Evolutionary conservation across 2,113 vertebrate genomes (phyloP), one percentile per base, ranked within the genome.

Genomic region (Vidua chalybeata): DNA sequence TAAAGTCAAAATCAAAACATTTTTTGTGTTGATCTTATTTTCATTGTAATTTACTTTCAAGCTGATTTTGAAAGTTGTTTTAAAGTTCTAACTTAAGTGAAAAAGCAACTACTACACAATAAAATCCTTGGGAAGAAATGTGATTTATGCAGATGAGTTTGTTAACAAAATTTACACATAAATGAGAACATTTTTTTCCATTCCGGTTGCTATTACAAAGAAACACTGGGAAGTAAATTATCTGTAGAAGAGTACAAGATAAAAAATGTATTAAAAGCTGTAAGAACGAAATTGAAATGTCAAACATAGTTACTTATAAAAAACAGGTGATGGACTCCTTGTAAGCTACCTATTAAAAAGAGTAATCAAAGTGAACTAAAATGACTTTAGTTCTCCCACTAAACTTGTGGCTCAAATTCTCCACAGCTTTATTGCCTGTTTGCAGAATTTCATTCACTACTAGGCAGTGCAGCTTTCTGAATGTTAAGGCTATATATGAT

Each of bases 111-210:
- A 95, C 46, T 48, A n/a, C 92, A 84, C 94, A 97, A 92, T 94
- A 95, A 90, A 94, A 93, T 94, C 51, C 49, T 59, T 48, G 28
- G 87, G 83, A 95, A 81, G 80, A 94, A 97, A 97, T 94, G 84
- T 72, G 92, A 97, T 97, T 94, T 97, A 98, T 97, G 97, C 77
- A 98, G 93, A 98, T 96, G 75, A 89, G 46, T 96, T 93, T 93
- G 95, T 97, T 98, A 98, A 97, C 93, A 96, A 94, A 98, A 98
- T 98, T 98, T 98, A 97, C 97, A 98, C 98, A 97, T 97, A 98
- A 97, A 98, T 97, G 97, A 98, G 95, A 97, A 97, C 95, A 80
- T 91, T 97, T 96, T 96, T 97, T 97, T 96, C 96, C 93, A 96
- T 96, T 91, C 89, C n/a, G 2, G 85, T 95, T 97, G 90, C 95